Conservation (phyloP, 2,113 vertebrate genomes). For the Aptenodytes forsteri region DNA sequence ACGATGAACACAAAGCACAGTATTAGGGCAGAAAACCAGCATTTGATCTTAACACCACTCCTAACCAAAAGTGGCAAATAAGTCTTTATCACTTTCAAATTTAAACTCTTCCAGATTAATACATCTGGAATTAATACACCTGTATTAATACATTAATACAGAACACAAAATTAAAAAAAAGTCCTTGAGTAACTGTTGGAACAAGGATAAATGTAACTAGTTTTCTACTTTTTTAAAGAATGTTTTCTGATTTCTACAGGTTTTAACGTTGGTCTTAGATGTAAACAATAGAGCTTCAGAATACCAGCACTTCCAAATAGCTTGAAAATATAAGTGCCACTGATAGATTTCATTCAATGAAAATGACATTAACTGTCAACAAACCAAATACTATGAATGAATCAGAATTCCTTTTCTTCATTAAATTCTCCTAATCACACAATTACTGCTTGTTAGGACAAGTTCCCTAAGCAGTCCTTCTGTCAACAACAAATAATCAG, state of each 20-base stretch:
- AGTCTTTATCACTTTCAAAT: neutral
- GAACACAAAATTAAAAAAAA: neutral
- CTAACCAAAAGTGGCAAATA: neutral
- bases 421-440: slow-evolving; percentile 66
- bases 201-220: neutral
- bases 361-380: slow-evolving; percentile 74
- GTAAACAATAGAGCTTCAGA: slow-evolving; percentile 38
- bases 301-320: slow-evolving; percentile 30
- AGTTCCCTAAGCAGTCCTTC: slow-evolving; percentile 39
- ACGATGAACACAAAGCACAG: neutral
- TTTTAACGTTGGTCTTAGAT: neutral
- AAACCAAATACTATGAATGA: slow-evolving; percentile 28
- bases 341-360: slow-evolving; percentile 55
- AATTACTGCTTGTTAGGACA: slow-evolving; percentile 74
- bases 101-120: neutral
- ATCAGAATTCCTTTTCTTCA: slow-evolving; percentile 64
- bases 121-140: neutral
- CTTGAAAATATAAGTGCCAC: slow-evolving; percentile 47
- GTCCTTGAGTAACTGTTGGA: neutral
- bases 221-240: neutral
- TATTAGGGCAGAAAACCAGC: neutral
- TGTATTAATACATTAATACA: neutral
- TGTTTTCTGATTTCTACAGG: neutral
- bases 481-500: slow-evolving; percentile 76
- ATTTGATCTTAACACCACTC: neutral